phyloP scores from a whole-genome alignment of 2,113 vertebrate species.

The Tychaedon coryphoeus region DNA sequence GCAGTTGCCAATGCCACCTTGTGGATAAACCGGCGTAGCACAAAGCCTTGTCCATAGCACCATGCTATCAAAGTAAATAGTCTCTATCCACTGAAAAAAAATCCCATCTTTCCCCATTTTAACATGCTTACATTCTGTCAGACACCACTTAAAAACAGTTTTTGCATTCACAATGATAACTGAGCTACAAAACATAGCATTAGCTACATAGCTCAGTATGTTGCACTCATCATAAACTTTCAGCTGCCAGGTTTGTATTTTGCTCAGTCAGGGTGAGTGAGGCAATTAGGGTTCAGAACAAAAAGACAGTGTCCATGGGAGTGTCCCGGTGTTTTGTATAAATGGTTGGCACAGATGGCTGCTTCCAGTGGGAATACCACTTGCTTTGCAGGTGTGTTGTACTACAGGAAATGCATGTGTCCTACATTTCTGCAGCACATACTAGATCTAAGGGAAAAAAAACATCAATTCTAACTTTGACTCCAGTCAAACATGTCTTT shows the following conservation, averaged over 20 bases:
- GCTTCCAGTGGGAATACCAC: neutral
- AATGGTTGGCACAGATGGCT: neutral
- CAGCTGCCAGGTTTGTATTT: neutral
- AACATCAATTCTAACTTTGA: neutral
- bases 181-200: neutral
- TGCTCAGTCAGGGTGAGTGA: neutral
- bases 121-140: neutral
- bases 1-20: slow-evolving; percentile 42
- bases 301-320: rapidly evolving
- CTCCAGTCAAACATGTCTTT: neutral
- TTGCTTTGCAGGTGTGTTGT: neutral
- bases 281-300: neutral
- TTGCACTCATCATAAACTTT: neutral
- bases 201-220: neutral
- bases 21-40: neutral
- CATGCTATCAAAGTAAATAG: neutral
- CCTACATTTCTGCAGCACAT: neutral
- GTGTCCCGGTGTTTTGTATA: neutral
- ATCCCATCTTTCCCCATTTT: neutral
- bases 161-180: neutral
- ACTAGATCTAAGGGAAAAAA: neutral
- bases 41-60: neutral
- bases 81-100: neutral
- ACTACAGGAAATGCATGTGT: rapidly evolving
- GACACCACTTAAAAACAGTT: neutral